Evolutionary conservation across 2,113 vertebrate species (phyloP), one percentile per base, ranked within the genome.

Genomic region (Chionomys nivalis): DNA sequence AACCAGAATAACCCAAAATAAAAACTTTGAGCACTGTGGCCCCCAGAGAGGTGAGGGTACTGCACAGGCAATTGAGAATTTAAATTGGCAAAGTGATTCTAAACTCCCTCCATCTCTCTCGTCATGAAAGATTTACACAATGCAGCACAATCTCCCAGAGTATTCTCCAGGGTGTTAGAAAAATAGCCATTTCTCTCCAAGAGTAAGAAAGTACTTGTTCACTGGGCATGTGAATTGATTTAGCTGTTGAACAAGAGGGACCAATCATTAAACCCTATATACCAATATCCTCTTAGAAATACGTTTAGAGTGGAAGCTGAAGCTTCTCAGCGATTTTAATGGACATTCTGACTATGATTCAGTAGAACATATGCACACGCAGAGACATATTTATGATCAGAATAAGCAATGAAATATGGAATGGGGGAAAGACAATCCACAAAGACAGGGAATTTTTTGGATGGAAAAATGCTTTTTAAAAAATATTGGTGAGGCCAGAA

Each of bases 91-190:
- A 97, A 94, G 39, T 83, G 61, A 95, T 79, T 75, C 85, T 79
- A 96, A 94, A 82, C 63, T 87, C 82, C n/a, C 76, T 94, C 78
- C 52, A 68, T 92, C 44, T 90, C 42, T 19, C 24, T 79, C 75
- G 39, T 95, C 86, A 85, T 95, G 65, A 88, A 96, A 92, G n/a
- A 94, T 95, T 90, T 92, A 96, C 82, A 95, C 55, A 92, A 89
- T 65, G 83, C 76, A 90, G 68, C 55, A 66, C 81, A 86, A 65
- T 81, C 36, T 95, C 58, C 10, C 86, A 78, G 33, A 92, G 65
- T 89, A 91, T 86, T 88, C 65, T 76, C 31, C 58, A 76, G 44
- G 86, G 68, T 82, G 26, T 42, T 16, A 42, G 31, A 75, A 95
- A 83, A 73, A 28, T 42, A 88, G 70, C 9, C 42, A 76, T 90